Evolutionary conservation across 30 jellyfish, hydroid and myxozoan genomes (phyloP).

Genomic region (Cassiopea xamachana): DNA sequence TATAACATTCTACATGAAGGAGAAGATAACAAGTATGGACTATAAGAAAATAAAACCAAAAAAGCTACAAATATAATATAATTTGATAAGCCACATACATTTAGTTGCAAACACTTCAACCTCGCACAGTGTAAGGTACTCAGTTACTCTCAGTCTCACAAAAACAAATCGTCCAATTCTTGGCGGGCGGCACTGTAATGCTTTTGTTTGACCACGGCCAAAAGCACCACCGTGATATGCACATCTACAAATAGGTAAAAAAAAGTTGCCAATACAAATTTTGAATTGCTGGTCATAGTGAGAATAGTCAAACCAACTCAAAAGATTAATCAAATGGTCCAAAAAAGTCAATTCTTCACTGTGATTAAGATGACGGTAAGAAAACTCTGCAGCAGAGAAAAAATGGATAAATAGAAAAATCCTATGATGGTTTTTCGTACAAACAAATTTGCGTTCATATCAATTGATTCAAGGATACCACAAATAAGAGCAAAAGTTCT

Average conservation of each 20-base stretch:
- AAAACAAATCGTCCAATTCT: conserved; percentile 53
- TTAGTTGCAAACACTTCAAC: conserved; percentile 53
- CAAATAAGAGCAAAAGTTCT: too few relatives aligned
- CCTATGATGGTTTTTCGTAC: too few relatives aligned
- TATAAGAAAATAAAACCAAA: not conserved
- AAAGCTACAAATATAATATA: too few relatives aligned
- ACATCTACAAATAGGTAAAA: conserved; percentile 11
- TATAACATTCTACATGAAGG: not conserved
- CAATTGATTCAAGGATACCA: too few relatives aligned
- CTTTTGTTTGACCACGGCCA: conserved; percentile 53
- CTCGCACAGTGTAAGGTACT: conserved; percentile 56
- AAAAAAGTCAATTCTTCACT: too few relatives aligned
- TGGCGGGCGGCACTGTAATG: conserved; percentile 39
- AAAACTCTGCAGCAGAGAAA: too few relatives aligned
- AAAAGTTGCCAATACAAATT: not conserved
- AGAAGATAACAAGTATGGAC: not conserved
- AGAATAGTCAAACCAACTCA: too few relatives aligned
- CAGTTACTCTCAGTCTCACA: conserved; percentile 36
- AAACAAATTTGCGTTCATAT: too few relatives aligned
- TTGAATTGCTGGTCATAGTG: too few relatives aligned
- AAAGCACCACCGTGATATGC: conserved; percentile 53
- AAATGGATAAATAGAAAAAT: too few relatives aligned
- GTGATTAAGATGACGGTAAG: too few relatives aligned
- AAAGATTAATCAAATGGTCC: too few relatives aligned
- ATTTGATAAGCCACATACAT: conserved; percentile 10